Conservation (phyloP, 2,797 vertebrate species). For the Phaenicophaeus curvirostris region DNA sequence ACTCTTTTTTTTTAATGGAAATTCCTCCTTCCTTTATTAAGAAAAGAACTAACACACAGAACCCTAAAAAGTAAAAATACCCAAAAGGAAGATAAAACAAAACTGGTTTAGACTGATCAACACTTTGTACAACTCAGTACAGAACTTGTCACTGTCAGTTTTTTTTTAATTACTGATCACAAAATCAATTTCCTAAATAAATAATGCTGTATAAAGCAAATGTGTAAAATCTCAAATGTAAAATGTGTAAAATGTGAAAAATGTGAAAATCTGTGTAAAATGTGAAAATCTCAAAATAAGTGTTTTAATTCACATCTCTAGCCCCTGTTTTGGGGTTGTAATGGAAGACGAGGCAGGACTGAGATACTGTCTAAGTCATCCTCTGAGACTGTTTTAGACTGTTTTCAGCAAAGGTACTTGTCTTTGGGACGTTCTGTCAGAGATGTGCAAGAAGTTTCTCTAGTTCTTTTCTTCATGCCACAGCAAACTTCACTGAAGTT, state of each 20-base stretch:
- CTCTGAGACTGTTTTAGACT: neutral
- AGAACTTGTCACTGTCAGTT: neutral
- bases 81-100: neutral
- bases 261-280: neutral
- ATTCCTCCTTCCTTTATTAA: neutral
- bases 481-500: constrained; percentile 14
- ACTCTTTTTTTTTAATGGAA: neutral
- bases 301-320: neutral
- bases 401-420: neutral
- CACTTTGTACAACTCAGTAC: neutral
- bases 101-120: neutral
- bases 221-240: too few species aligned
- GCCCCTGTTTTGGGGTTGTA: neutral
- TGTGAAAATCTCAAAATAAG: neutral
- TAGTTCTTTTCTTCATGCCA: neutral
- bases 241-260: too few species aligned
- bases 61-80: neutral
- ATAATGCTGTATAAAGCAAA: neutral
- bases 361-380: neutral
- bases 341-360: neutral
- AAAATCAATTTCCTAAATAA: neutral
- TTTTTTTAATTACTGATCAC: neutral
- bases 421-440: neutral
- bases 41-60: neutral
- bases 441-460: neutral